Conservation (phyloP, 2,113 vertebrate species). For the Corvus hawaiiensis region DNA sequence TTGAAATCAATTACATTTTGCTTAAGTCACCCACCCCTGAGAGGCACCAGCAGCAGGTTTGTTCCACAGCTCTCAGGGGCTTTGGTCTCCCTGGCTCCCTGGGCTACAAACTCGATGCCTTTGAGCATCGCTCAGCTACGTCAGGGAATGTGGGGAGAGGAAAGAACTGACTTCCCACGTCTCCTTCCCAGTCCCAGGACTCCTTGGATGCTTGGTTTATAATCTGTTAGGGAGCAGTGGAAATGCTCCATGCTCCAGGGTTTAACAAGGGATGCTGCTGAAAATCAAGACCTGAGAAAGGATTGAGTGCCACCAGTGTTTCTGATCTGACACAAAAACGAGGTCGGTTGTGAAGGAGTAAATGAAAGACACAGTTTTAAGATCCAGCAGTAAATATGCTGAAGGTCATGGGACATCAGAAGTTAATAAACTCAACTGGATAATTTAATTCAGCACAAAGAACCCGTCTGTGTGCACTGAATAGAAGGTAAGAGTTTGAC, state of each 20-base stretch:
- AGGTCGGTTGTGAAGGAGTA: not conserved
- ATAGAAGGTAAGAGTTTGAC: slow-evolving; percentile 22
- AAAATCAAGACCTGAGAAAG: not conserved
- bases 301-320: not conserved
- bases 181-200: not conserved
- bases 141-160: not conserved
- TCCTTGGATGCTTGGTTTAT: not conserved
- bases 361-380: not conserved
- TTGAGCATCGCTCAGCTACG: accelerated
- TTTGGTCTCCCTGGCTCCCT: not conserved
- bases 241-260: not conserved
- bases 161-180: not conserved
- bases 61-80: not conserved
- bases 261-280: not conserved
- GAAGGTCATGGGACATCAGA: slow-evolving; percentile 18
- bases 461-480: not conserved
- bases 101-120: not conserved
- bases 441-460: slow-evolving; percentile 21
- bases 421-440: slow-evolving; percentile 33
- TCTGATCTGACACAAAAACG: not conserved
- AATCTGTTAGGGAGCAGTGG: not conserved
- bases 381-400: slow-evolving; percentile 16
- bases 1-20: not conserved
- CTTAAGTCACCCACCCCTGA: not conserved
- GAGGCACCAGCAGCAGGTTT: not conserved